A percentile compares a stretch with the other conserved stretches of the same genome.
Conservation (phyloP, 2,888 invertebrate genomes). For the Standfussiana lucernea region DNA sequence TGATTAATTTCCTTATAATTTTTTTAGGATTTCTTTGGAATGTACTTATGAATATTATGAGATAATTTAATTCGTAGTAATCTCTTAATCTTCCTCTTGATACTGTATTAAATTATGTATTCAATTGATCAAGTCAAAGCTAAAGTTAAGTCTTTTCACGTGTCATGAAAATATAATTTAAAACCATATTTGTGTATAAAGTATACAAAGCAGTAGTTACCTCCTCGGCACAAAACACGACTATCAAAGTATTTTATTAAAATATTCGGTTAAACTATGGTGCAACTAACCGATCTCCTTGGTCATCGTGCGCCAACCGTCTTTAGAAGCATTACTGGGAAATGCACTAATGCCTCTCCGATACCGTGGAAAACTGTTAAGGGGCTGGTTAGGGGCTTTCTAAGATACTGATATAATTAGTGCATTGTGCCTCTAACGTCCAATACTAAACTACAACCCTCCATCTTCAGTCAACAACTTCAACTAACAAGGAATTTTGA, state of each 20-base stretch:
- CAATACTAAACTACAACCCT: constrained; percentile 74
- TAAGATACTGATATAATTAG: constrained; percentile 90
- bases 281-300: constrained; percentile 74
- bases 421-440: constrained; percentile 87
- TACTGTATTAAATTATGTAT: not conserved
- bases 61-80: not conserved
- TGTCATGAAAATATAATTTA: not conserved
- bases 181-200: not conserved
- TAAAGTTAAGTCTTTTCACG: not conserved
- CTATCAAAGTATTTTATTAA: not conserved
- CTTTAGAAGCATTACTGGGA: constrained; percentile 89
- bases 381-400: constrained; percentile 90
- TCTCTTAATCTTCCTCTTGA: not conserved
- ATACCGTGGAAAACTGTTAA: constrained; percentile 90
- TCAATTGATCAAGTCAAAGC: not conserved
- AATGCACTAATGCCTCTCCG: constrained; percentile 89
- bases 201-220: not conserved
- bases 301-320: constrained; percentile 88
- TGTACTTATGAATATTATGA: not conserved
- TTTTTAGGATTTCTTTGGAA: not conserved
- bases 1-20: not conserved
- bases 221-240: too few species aligned
- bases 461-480: constrained; percentile 42
- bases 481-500: constrained; percentile 61
- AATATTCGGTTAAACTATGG: constrained; percentile 55